Evolutionary conservation across 2,797 vertebrate species (phyloP).

Genomic region (Halcyon chelicuti): DNA sequence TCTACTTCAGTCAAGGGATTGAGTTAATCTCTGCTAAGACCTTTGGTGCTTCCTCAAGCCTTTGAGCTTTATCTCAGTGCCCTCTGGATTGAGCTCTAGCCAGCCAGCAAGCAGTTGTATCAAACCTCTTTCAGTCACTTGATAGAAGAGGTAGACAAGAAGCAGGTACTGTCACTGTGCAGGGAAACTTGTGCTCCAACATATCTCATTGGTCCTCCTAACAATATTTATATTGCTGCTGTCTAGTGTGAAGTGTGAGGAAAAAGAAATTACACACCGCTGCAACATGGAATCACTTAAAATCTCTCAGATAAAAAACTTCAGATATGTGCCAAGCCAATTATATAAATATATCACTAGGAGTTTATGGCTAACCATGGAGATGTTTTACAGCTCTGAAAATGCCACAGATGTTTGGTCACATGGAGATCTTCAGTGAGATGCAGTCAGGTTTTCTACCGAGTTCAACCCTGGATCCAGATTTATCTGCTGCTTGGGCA

Average conservation of each 20-base stretch:
- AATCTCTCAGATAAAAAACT: not conserved
- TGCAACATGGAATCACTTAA: not conserved
- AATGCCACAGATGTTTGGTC: not conserved
- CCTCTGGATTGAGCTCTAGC: not conserved
- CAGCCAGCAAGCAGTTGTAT: not conserved
- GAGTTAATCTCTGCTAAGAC: constrained; percentile 64
- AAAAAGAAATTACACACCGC: not conserved
- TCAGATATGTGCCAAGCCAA: not conserved
- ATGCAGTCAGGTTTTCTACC: not conserved
- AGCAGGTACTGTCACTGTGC: not conserved
- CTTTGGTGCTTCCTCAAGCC: constrained; percentile 53
- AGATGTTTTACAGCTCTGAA: not conserved
- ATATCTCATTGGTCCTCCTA: not conserved
- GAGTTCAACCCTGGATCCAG: not conserved
- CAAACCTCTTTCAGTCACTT: not conserved
- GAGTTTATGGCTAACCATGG: not conserved
- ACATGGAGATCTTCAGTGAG: not conserved
- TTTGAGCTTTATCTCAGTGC: constrained; percentile 32
- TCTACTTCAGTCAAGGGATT: constrained; percentile 59
- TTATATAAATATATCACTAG: not conserved
- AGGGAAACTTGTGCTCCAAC: not conserved
- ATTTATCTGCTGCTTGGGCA: not conserved
- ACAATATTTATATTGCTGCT: not conserved
- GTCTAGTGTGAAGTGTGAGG: not conserved
- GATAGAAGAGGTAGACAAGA: not conserved